Evolutionary conservation across 1,140 invertebrate genomes (phyloP).

Genomic region (Drosophila miranda): DNA sequence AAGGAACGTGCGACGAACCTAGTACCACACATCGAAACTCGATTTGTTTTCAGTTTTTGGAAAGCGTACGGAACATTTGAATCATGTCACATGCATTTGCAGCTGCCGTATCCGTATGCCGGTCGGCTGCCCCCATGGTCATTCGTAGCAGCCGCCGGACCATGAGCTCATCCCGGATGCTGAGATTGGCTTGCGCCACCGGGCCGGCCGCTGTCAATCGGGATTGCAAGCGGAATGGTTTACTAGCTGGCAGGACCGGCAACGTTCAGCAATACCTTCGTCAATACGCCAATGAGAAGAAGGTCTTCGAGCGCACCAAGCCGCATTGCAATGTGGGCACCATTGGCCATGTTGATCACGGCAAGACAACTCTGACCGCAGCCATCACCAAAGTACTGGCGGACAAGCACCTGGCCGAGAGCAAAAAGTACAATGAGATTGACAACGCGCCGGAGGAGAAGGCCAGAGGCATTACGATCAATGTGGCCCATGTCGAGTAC

Average conservation of each 20-base stretch:
- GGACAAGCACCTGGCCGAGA: conserved; percentile 88
- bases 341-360: conserved; percentile 99
- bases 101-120: conserved; percentile 54
- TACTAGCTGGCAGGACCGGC: conserved; percentile 33
- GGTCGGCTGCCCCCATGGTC: conserved; percentile 47
- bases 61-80: conserved; percentile 21
- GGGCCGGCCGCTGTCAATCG: conserved; percentile 31
- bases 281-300: conserved; percentile 86
- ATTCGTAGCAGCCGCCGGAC: conserved; percentile 59
- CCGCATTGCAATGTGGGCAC: conserved; percentile 99
- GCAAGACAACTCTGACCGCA: conserved; percentile 97
- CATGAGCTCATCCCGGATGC: conserved; percentile 49
- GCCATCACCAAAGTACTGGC: conserved; percentile 95
- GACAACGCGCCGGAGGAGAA: conserved; percentile 97
- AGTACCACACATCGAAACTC: background rate
- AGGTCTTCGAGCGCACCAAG: conserved; percentile 90
- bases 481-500: conserved; percentile 96
- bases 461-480: conserved; percentile 97
- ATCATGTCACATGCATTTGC: conserved; percentile 71
- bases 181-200: conserved; percentile 30
- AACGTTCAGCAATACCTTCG: conserved; percentile 72
- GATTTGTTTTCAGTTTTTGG: conserved; percentile 18
- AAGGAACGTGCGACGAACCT: too few species aligned
- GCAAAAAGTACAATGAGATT: conserved; percentile 94
- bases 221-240: conserved; percentile 22